Evolutionary conservation across 1,140 invertebrate genomes (phyloP).

Genomic region (Drosophila setifemur): DNA sequence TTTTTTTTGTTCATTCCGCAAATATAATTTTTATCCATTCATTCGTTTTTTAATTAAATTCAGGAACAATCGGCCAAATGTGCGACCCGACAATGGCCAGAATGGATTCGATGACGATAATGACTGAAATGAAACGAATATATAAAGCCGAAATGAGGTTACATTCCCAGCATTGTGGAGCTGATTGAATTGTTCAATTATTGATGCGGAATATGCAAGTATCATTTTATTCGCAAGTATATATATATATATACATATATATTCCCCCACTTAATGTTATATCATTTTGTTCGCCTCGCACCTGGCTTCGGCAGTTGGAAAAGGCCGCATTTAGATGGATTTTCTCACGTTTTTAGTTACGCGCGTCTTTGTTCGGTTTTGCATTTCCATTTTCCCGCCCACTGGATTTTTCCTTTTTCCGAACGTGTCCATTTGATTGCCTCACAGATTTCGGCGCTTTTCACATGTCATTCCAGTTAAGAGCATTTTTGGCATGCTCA

Average conservation of each 20-base stretch:
- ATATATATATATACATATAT: constrained; percentile 1
- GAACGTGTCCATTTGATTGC: constrained; percentile 78
- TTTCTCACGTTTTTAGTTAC: constrained; percentile 44
- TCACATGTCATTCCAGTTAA: constrained; percentile 77
- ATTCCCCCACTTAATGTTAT: neutral
- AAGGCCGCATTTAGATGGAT: constrained; percentile 12
- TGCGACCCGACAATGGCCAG: constrained; percentile 58
- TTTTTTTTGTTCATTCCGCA: constrained; percentile 24
- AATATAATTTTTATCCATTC: constrained; percentile 46
- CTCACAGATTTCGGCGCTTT: constrained; percentile 72
- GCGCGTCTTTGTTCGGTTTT: constrained; percentile 30
- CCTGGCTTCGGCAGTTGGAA: constrained; percentile 20
- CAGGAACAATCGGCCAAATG: constrained; percentile 62
- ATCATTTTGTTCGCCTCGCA: constrained; percentile 15
- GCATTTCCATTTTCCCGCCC: constrained; percentile 49
- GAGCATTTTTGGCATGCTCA: constrained; percentile 78
- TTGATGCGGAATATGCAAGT: constrained; percentile 26
- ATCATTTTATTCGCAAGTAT: constrained; percentile 30
- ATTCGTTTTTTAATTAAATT: constrained; percentile 75
- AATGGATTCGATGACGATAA: constrained; percentile 62
- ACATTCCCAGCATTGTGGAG: constrained; percentile 40
- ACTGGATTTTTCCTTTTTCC: constrained; percentile 25
- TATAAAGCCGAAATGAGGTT: constrained; percentile 40
- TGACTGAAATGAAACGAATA: constrained; percentile 41
- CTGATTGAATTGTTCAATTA: constrained; percentile 64